Base-by-base conservation (phyloP, 2,888 invertebrate genomes). In the Peribatodes rhomboidaria region DNA sequence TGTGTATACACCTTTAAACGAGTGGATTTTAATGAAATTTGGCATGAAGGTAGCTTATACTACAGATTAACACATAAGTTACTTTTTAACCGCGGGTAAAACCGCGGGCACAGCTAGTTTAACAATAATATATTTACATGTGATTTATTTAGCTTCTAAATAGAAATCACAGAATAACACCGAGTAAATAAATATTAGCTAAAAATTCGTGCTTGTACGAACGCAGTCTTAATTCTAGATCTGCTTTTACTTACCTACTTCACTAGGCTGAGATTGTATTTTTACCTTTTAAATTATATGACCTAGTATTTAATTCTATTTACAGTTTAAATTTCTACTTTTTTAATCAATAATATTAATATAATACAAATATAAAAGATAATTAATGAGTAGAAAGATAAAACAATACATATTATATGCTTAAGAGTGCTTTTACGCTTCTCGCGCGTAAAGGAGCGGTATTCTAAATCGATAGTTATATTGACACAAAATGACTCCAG, bases 181-280 rank as follows among this genome's bases (percentile, higher is more conserved):
- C 11, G 31, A 65, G 33, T 64, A 49, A 39, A 41, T 39, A 49
- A 33, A 47, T 49, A 33, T 50, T 11, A 20, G 47, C 18, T 20
- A 62, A 61, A 47, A 56, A 37, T 66, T 69, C 61, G 56, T 60
- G 56, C 52, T 75, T 72, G 68, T 73, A 75, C 27, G 55, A 72
- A 73, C 27, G 54, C 75, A 78, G 71, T 76, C 75, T 79, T 72
- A 33, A 68, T 60, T 54, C 50, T 69, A 65, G 66, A 71, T 74
- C 49, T 35, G 56, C 22, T 63, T 59, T 47, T 64, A 35, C 1
- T 4, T 27, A 27, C 1, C 35, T 50, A 50, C 8, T 20, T 35
- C 18, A 50, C 49, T 56, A 39, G 55, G 50, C 61, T 59, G 59
- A 71, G 69, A 72, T 60, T 61, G 22, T 41, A 18, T 27, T n/a